Conservation (phyloP, 2,113 vertebrate genomes). For the Pachycephala philippinensis region DNA sequence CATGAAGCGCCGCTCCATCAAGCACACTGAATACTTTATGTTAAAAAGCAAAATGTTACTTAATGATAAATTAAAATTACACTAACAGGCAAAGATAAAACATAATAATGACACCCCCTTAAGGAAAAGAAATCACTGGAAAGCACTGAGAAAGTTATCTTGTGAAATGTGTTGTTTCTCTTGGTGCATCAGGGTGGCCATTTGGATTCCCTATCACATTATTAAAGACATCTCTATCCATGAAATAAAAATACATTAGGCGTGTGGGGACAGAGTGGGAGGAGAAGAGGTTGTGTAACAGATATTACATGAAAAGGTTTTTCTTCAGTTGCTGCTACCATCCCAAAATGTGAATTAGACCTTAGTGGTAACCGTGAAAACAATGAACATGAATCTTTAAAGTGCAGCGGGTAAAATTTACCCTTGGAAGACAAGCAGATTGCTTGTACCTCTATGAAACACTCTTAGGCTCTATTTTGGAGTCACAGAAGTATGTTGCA, state of each 20-base stretch:
- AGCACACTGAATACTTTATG: conserved; percentile 80
- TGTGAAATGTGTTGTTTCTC: conserved; percentile 69
- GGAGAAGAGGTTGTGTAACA: conserved; percentile 10
- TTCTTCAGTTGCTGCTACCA: not conserved
- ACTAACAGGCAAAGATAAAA: conserved; percentile 70
- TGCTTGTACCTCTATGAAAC: not conserved
- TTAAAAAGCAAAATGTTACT: conserved; percentile 81
- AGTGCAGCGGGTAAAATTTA: not conserved
- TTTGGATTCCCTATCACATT: conserved; percentile 67
- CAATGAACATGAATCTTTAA: conserved; percentile 31
- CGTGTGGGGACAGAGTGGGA: not conserved
- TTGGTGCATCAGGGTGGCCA: conserved; percentile 57
- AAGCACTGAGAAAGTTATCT: conserved; percentile 64
- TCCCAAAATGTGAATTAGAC: conserved; percentile 64
- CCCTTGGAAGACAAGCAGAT: conserved; percentile 2
- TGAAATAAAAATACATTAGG: conserved; percentile 64
- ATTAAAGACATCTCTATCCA: conserved; percentile 67
- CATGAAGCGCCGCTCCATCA: conserved; percentile 75
- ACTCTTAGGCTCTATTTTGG: not conserved
- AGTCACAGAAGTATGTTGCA: not conserved
- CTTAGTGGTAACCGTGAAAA: conserved; percentile 36
- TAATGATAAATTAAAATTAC: conserved; percentile 82
- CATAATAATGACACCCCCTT: conserved; percentile 70
- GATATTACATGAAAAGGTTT: conserved; percentile 49
- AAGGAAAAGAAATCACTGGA: conserved; percentile 72